Conservation (phyloP, 2,888 invertebrate genomes). For the Lamellibrachia satsuma region DNA sequence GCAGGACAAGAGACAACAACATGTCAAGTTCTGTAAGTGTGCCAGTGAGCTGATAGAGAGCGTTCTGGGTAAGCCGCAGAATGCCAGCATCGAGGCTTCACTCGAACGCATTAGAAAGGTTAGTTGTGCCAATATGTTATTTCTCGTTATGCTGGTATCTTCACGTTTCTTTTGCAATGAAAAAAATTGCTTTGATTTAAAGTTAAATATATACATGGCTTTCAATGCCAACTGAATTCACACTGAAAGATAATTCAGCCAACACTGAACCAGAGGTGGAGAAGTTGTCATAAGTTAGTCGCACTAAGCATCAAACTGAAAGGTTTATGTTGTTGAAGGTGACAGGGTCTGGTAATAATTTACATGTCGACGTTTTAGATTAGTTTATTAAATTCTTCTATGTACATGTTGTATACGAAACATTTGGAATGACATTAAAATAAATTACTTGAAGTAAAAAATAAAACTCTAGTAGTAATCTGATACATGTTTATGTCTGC, state of each 20-base stretch:
- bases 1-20: slow-evolving; percentile 94
- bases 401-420: too few relatives aligned
- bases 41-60: slow-evolving; percentile 88
- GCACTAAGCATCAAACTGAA: too few relatives aligned
- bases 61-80: slow-evolving; percentile 86
- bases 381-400: too few relatives aligned
- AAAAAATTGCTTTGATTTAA: background rate
- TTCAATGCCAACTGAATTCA: background rate
- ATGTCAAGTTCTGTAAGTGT: slow-evolving; percentile 93
- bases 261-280: background rate
- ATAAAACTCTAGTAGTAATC: background rate
- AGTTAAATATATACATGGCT: background rate
- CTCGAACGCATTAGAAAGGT: slow-evolving; percentile 88
- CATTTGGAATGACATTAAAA: too few relatives aligned
- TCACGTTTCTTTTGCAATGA: background rate
- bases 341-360: too few relatives aligned
- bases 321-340: too few relatives aligned
- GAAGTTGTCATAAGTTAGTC: too few relatives aligned
- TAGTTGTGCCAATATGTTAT: slow-evolving; percentile 53
- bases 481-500: background rate
- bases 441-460: too few relatives aligned
- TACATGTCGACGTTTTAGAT: too few relatives aligned
- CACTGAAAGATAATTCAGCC: background rate
- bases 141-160: background rate
- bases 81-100: slow-evolving; percentile 78